Base-by-base conservation (phyloP, 2,797 vertebrate species). In the Chrosomus eos region DNA sequence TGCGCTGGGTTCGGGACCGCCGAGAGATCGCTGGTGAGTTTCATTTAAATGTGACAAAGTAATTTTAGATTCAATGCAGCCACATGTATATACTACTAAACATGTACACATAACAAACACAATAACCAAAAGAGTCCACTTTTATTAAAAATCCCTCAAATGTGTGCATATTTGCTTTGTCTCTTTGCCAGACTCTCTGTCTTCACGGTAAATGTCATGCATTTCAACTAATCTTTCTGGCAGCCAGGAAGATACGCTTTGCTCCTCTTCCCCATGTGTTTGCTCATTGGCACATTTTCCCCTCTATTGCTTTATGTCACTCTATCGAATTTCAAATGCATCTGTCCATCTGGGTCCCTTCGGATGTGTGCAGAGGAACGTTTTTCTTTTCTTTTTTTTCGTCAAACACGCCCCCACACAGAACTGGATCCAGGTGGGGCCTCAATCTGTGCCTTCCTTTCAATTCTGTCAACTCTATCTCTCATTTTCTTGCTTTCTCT, bases 1-100 rank as follows among this genome's bases (percentile, higher is more conserved):
- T 97, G 79, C 96, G 96, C 85, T 98, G 97, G 97, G 93, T 96
- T 73, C 91, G 96, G 1, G 96, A 96, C n/a, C 94, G 96, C 75
- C 92, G 94, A 3, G 96, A 97, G 90, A 94, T 98, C 26, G 92
- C 95, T 95, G 97, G 97, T 97, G 51, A 80, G 89, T 84, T 77
- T 13, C 5, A 26, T 55, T 31, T 55, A 33, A 76, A 80, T 79
- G 64, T 84, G 10, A 48, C 64, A 55, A 74, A 53, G 16, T 19
- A 0, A 28, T 77, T 28, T 62, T 14, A 28, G 8, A 64, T 64
- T 78, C 40, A 45, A 2, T 45, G 38, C 19, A 23, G 1, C 23
- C 10, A 45, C 33, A 45, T 33, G 31, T 33, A 33, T 31, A 40
- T 38, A 70, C n/a, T 43, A 78, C 45, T 45, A 78, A 87, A 58